Conservation (phyloP, 2,888 invertebrate species). For the Ceramica pisi region DNA sequence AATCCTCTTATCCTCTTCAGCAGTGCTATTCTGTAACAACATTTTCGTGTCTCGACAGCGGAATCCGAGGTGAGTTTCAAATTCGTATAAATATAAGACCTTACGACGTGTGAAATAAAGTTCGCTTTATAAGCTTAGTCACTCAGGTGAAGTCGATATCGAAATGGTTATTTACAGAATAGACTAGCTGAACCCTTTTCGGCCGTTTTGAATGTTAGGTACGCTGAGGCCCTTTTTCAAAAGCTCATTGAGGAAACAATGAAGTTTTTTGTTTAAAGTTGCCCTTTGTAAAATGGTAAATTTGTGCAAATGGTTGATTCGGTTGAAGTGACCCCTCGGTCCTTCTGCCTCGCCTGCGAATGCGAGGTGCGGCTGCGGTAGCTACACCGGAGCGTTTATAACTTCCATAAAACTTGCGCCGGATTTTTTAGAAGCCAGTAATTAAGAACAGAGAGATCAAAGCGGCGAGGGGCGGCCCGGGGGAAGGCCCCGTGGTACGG, state of each 20-base stretch:
- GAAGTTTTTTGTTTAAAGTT: neutral
- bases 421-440: slow-evolving; percentile 66
- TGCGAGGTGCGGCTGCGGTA: slow-evolving; percentile 37
- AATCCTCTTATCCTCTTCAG: neutral
- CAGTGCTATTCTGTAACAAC: too few relatives aligned
- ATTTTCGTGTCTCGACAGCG: too few relatives aligned
- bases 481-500: neutral
- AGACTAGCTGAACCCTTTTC: too few relatives aligned
- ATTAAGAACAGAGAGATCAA: slow-evolving; percentile 68
- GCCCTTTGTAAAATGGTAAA: neutral
- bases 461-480: slow-evolving; percentile 43
- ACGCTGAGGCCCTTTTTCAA: neutral
- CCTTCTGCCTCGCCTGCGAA: neutral
- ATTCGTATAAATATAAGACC: too few relatives aligned
- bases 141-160: too few relatives aligned
- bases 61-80: too few relatives aligned
- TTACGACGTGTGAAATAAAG: too few relatives aligned
- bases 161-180: too few relatives aligned
- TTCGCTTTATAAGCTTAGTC: too few relatives aligned
- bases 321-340: neutral
- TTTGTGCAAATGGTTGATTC: neutral
- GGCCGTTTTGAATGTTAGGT: neutral
- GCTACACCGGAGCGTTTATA: slow-evolving; percentile 58
- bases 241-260: neutral
- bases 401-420: slow-evolving; percentile 65